phyloP scores from a whole-genome alignment of 2,113 vertebrate species.

The Okapia johnstoni region DNA sequence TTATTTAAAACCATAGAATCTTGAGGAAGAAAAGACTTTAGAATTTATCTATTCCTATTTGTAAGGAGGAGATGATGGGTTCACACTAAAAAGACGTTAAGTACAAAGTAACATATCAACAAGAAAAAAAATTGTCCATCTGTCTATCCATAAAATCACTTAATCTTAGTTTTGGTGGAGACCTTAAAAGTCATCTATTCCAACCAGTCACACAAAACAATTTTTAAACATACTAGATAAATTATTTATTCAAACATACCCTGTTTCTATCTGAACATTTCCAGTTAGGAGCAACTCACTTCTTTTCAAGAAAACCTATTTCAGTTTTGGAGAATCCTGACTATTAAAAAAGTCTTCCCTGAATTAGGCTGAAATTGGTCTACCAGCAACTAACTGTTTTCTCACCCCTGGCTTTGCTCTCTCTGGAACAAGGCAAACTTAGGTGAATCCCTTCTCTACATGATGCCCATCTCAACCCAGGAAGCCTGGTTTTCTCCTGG shows the following conservation, averaged over 20 bases:
- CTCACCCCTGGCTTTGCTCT: not conserved
- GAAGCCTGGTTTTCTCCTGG: not conserved
- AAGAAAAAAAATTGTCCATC: not conserved
- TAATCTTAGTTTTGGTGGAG: not conserved
- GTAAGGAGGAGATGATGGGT: not conserved
- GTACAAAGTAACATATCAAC: not conserved
- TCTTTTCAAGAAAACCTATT: constrained; percentile 11
- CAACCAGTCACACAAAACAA: not conserved
- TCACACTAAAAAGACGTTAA: not conserved
- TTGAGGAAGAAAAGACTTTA: not conserved
- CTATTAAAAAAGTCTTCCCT: not conserved
- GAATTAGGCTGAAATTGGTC: not conserved
- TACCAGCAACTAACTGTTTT: not conserved
- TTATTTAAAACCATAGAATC: not conserved
- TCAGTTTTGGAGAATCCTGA: not conserved
- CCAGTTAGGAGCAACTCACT: not conserved
- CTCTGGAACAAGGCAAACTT: not conserved
- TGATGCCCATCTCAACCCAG: accelerated
- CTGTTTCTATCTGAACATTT: constrained; percentile 18
- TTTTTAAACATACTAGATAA: not conserved
- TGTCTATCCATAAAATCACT: not conserved
- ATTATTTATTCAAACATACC: not conserved
- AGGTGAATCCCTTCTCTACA: not conserved
- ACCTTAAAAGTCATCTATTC: not conserved
- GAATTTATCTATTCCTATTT: constrained; percentile 1